Base-by-base conservation (phyloP, 1,140 invertebrate genomes). In the Drosophila bocqueti region DNA sequence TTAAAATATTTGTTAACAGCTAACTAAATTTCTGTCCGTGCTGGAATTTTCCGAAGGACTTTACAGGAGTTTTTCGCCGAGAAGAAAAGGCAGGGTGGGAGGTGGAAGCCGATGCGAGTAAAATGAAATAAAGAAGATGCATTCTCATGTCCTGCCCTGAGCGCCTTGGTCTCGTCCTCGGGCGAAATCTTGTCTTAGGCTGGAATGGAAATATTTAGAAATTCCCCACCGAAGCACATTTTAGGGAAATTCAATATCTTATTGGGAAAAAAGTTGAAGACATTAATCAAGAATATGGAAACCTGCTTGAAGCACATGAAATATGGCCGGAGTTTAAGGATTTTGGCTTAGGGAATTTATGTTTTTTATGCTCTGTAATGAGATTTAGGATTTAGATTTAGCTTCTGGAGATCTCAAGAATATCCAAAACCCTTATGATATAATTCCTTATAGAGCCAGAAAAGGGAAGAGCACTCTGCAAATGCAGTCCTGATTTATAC, bases 51-150 rank as follows among this genome's bases (percentile, higher is more conserved):
- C 59, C 46, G 36, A 64, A 57, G 64, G 58, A 67, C 73, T 58
- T 60, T 40, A 58, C 31, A 43, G 62, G 26, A 54, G 60, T 47
- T 42, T 61, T 42, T 72, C 60, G 24, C 15, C 16, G 36, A 16
- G 15, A 36, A n/a, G 54, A 7, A 11, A 18, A 16, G 43, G 8
- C 16, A 34, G 34, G 31, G 49, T 34, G 11, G 26, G 15, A 36
- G 26, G 38, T 29, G 26, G 26, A 16, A 52, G 54, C 43, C 68
- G 57, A 61, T 50, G 47, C 50, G 71, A 45, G 55, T 46, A 59
- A 77, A 76, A 79, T 64, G 36, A 72, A 72, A 79, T 79, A 79
- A 79, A 65, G 67, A 64, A 79, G 54, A 79, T 79, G 76, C 76
- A 57, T 60, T 76, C 71, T 60, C 75, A 76, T 76, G 52, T 65